A percentile compares a stretch with the other conserved stretches of the same genome.
Conservation (phyloP, 2,113 vertebrate genomes). For the Vombatus ursinus region DNA sequence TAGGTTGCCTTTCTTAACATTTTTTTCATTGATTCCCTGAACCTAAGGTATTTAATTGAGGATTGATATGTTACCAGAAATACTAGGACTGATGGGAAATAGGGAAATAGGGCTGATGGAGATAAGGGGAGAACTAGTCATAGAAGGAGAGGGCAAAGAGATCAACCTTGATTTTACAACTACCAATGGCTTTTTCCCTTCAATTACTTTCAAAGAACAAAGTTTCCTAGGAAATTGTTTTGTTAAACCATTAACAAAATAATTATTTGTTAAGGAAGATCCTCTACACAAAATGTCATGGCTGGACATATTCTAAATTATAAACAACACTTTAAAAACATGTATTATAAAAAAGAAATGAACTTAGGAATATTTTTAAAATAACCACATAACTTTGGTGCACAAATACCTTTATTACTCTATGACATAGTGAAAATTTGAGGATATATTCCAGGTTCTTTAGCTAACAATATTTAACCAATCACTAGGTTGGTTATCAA, state of each 20-base stretch:
- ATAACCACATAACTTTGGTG: background rate
- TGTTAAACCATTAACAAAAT: slow-evolving; percentile 13
- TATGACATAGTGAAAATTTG: background rate
- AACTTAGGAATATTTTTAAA: slow-evolving; percentile 5
- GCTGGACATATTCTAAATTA: background rate
- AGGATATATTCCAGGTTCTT: background rate
- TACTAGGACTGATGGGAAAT: background rate
- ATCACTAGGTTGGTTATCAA: background rate
- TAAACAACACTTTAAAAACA: slow-evolving; percentile 28
- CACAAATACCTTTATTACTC: background rate
- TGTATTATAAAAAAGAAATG: background rate
- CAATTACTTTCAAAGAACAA: background rate
- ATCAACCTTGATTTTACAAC: background rate
- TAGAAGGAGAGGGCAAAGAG: background rate
- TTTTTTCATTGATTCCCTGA: background rate
- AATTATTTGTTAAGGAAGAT: slow-evolving; percentile 6
- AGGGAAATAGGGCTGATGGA: no score
- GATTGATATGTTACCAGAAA: background rate
- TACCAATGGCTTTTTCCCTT: background rate
- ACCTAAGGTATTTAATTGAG: background rate
- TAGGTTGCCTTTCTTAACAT: background rate
- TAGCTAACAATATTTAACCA: background rate
- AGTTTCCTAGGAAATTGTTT: slow-evolving; percentile 5
- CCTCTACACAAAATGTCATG: background rate
- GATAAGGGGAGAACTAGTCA: background rate